Evolutionary conservation across 1,140 invertebrate species (phyloP).

Genomic region (Pectinophora gossypiella): DNA sequence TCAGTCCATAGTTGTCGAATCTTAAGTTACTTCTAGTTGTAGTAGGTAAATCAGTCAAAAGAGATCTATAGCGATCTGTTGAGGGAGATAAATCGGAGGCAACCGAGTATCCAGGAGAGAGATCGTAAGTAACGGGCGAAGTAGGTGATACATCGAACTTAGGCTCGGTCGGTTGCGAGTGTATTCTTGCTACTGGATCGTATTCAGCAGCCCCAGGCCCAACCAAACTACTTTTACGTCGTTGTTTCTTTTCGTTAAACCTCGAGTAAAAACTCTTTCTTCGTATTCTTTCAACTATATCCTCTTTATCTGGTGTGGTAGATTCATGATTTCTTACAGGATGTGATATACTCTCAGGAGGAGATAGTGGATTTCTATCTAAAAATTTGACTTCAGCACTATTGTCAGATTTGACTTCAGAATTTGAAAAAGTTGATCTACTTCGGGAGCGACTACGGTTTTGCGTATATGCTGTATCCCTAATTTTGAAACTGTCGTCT

Average conservation of each 20-base stretch:
- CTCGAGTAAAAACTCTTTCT: conserved; percentile 92
- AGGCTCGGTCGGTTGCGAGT: conserved; percentile 44
- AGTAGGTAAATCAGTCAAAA: conserved; percentile 46
- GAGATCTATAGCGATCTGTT: conserved; percentile 58
- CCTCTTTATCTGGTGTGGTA: conserved; percentile 77
- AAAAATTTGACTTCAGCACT: conserved; percentile 36
- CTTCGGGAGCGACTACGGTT: conserved; percentile 60
- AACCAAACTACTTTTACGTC: conserved; percentile 77
- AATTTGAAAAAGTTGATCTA: conserved; percentile 57
- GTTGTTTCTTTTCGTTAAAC: conserved; percentile 87
- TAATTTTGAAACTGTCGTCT: conserved; percentile 21
- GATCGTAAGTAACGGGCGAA: conserved; percentile 53
- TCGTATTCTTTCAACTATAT: conserved; percentile 89
- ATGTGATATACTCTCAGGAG: conserved; percentile 31
- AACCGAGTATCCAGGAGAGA: conserved; percentile 53
- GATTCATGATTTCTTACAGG: conserved; percentile 52
- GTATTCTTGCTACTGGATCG: conserved; percentile 64
- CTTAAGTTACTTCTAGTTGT: conserved; percentile 43
- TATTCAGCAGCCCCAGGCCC: conserved; percentile 74
- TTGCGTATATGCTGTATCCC: conserved; percentile 48
- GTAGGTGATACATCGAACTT: conserved; percentile 61
- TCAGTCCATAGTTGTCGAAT: conserved; percentile 48
- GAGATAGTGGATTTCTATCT: conserved; percentile 37
- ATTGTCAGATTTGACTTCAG: conserved; percentile 54
- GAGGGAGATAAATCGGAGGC: conserved; percentile 59